These are phyloP conservation scores for Sminthurinus aureus DNA, from an alignment of 2,888 invertebrate species.

Conservation along the genomic window DNA sequence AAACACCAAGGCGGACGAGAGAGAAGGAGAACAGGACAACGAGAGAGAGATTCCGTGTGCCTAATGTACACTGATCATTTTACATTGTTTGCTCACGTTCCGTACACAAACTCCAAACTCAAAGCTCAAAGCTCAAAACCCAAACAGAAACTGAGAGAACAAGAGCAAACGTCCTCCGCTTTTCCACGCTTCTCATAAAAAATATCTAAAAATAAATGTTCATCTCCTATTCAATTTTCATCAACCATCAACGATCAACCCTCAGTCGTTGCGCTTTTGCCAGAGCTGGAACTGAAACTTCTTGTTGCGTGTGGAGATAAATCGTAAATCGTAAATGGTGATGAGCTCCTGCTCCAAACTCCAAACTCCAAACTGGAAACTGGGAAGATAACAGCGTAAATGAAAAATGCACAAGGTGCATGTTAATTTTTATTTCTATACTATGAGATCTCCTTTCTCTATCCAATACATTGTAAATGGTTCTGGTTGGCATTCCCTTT, in stretches of 20 bases:
- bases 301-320: not conserved
- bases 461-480: no score
- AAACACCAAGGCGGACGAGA: no score
- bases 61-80: not conserved
- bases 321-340: not conserved
- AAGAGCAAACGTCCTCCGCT: not conserved
- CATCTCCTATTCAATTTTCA: no score
- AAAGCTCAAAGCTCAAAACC: no score
- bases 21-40: no score
- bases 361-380: not conserved
- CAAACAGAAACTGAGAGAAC: not conserved
- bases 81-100: not conserved
- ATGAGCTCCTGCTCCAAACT: not conserved
- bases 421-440: constrained; percentile 20
- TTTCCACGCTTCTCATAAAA: not conserved
- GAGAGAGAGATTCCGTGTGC: not conserved
- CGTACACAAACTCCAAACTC: not conserved
- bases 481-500: no score
- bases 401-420: not conserved
- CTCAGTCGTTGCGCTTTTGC: not conserved
- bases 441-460: no score
- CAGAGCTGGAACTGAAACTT: not conserved
- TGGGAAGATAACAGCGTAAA: no score
- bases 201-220: not conserved
- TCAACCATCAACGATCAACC: not conserved